Evolutionary conservation across 1,140 invertebrate species (phyloP), one percentile per base, ranked within the genome.

Genomic region (Formica selysi): DNA sequence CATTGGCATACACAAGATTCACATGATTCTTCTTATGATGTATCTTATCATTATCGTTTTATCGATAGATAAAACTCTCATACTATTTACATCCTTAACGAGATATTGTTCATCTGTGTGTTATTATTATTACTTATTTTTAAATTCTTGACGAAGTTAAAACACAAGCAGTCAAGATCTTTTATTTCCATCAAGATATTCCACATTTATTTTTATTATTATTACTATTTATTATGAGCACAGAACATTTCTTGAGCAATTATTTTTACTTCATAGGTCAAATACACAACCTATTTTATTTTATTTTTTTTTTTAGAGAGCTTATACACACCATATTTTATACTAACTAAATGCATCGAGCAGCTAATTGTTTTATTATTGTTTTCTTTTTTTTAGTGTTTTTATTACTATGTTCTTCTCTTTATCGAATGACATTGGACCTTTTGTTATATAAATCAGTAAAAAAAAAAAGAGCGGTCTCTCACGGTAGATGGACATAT

Each of bases 401-500:
- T 86, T 86, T 68, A 76, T 78, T 74, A 61, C 4, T 73, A 48
- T 32, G 8, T 85, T 76, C 11, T 85, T 62, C 41, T 61, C 59
- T 51, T 85, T 76, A 62, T 36, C 8, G n/a, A 83, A 83, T 74
- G 54, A 85, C 36, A 11, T 78, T 48, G n/a, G 48, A 85, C 13
- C n/a, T n/a, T 38, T 38, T 76, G 38, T 84, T 65, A 85, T 2
- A n/a, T 38, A 79, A 13, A 61, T 74, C 16, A 62, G 11, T 81
- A 54, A 5, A 51, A 10, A 61, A 61, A 85, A 38, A 64, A 13
- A 16, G 38, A 32, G 64, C 22, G 84, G 76, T 85, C 68, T 89
- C 89, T 78, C 62, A 64, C 61, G 86, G 87, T 91, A 89, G 87
- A 87, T 85, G 91, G 91, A 90, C 79, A 88, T 81, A 73, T 59